Conservation (phyloP, 2,113 vertebrate species). For the Halichoerus grypus region DNA sequence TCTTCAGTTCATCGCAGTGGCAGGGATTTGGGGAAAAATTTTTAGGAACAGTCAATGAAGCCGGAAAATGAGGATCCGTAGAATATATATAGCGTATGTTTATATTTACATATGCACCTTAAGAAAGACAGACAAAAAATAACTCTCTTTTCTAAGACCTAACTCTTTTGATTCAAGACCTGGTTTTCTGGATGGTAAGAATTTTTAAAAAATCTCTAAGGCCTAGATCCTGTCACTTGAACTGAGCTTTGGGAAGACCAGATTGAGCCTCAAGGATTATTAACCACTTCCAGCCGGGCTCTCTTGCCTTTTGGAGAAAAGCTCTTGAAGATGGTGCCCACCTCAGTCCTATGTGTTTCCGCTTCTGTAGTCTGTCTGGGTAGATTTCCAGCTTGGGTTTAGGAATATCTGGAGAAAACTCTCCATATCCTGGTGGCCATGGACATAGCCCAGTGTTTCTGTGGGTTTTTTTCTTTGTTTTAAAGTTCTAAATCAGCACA, state of each 20-base stretch:
- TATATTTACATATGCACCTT: not conserved
- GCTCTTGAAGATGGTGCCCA: not conserved
- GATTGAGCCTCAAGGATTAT: not conserved
- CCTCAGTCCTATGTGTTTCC: not conserved
- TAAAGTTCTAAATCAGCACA: not conserved
- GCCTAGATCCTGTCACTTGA: not conserved
- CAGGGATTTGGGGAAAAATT: not conserved
- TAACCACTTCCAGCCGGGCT: not conserved
- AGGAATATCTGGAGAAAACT: not conserved
- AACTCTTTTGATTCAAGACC: not conserved
- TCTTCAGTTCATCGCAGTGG: not conserved
- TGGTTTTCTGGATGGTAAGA: not conserved
- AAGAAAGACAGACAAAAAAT: not conserved
- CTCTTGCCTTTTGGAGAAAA: constrained; percentile 27
- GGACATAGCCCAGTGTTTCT: not conserved
- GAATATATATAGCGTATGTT: not conserved
- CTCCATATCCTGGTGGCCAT: not conserved
- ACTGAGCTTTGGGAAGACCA: not conserved
- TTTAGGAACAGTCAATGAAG: not conserved
- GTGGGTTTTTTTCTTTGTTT: not conserved
- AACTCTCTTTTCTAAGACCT: not conserved
- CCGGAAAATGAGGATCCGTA: not conserved
- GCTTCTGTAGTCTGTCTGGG: not conserved
- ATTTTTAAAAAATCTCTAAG: not conserved
- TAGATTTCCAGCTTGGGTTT: not conserved